phyloP scores from a whole-genome alignment of 2,113 vertebrate genomes.

The Barbus barbus region DNA sequence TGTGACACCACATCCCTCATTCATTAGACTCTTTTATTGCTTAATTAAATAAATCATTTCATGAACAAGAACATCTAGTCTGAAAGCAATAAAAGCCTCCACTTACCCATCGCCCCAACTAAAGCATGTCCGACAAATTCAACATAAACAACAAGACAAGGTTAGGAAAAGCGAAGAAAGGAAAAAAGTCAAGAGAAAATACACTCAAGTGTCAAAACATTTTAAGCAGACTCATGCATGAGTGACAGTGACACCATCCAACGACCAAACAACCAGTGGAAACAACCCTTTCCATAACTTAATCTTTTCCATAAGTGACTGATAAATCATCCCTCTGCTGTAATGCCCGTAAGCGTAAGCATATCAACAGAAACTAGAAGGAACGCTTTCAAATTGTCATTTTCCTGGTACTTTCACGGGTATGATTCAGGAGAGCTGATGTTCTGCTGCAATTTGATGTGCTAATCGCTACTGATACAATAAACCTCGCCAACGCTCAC shows the following conservation, averaged over 20 bases:
- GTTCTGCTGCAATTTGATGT: no score
- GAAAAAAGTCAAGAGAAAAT: conserved; percentile 36
- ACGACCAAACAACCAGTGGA: conserved; percentile 44
- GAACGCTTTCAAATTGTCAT: conserved; percentile 27
- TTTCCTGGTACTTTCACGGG: conserved; percentile 4
- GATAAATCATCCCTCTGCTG: conserved; percentile 43
- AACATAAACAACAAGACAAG: conserved; percentile 27
- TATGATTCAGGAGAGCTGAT: neutral
- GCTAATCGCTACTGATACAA: conserved; percentile 27
- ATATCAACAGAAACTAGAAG: conserved; percentile 34
- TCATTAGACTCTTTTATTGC: neutral
- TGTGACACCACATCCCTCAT: neutral
- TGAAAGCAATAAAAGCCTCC: conserved; percentile 8
- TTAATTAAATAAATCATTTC: conserved; percentile 9
- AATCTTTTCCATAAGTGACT: conserved; percentile 43
- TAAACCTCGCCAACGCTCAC: neutral
- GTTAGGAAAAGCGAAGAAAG: conserved; percentile 9
- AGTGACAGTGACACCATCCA: conserved; percentile 47
- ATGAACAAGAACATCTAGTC: neutral
- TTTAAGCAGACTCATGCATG: conserved; percentile 44
- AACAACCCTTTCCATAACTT: conserved; percentile 44
- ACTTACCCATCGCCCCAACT: conserved; percentile 75
- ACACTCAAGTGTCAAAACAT: neutral
- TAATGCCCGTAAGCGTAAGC: conserved; percentile 23
- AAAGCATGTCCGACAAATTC: conserved; percentile 43